Base-by-base conservation (phyloP, 2,113 vertebrate genomes). In the Psilopogon haemacephalus region DNA sequence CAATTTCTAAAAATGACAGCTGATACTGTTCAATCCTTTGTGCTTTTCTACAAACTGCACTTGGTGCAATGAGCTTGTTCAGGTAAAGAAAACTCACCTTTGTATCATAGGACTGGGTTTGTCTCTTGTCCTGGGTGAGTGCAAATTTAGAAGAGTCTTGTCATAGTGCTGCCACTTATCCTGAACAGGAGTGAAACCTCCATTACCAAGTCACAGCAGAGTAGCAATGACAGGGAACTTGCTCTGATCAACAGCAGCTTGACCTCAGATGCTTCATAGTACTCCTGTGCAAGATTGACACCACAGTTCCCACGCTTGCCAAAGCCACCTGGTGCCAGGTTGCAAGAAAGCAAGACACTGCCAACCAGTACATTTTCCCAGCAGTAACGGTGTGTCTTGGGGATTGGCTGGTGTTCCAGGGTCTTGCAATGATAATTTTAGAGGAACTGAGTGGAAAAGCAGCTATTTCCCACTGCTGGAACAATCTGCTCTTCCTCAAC, bases 201-300 rank as follows among this genome's bases (percentile, higher is more conserved):
- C 2, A 4, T 48, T 50, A 67, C 0, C 0, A 0, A 76, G 42
- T 26, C 20, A 3, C 63, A 26, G 13, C 2, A 4, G 37, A 67
- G 63, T 68, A 60, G 54, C 76, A n/a, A 83, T 38, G 37, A 54
- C 15, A 11, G 11, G 32, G 33, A 50, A 28, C 30, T 23, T 7
- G 18, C 59, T 42, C 12, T 5, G 37, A 58, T 7, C 52, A 38
- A 15, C 16, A 68, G 62, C 48, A 72, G 63, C 67, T 42, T 62
- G 69, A 5, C 35, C 37, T 6, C 1, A 40, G 20, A n/a, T 1
- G 2, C 37, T 86, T 52, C 11, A 2, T 1, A 33, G 26, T 6
- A 23, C 65, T 48, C 64, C 23, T 2, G 20, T 40, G 44, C 2
- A 1, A n/a, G 38, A 72, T 32, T 13, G 48, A 28, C 15, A 8